phyloP scores from a whole-genome alignment of 2,113 vertebrate species.

The Hiodon tergisus region DNA sequence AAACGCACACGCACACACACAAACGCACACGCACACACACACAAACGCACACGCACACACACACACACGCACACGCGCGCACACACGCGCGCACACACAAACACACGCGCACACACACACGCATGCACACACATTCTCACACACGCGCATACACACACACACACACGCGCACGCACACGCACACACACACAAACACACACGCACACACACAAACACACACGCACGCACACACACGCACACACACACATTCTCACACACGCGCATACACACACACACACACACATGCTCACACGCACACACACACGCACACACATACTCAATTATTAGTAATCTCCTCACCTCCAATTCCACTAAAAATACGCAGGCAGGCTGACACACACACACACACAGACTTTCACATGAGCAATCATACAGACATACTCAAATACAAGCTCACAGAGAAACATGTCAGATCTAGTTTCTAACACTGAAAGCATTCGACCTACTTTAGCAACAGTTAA shows the following conservation, averaged over 20 bases:
- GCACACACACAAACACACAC: constrained; percentile 11
- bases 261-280: not conserved
- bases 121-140: not conserved
- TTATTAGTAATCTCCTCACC: not conserved
- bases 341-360: not conserved
- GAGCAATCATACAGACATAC: constrained; percentile 4
- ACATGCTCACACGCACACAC: constrained; percentile 16
- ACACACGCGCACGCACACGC: too few relatives aligned
- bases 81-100: not conserved
- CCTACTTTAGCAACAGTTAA: constrained; percentile 14
- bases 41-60: not conserved
- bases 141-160: too few relatives aligned
- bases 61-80: constrained; percentile 12
- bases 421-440: constrained; percentile 8
- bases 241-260: not conserved
- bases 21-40: too few relatives aligned
- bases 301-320: constrained; percentile 7
- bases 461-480: constrained; percentile 10
- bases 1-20: too few relatives aligned
- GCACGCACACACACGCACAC: not conserved
- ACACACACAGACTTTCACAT: not conserved
- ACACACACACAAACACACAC: too few relatives aligned
- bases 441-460: constrained; percentile 13
- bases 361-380: not conserved
- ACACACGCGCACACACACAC: not conserved